Base-by-base conservation (phyloP, 2,888 invertebrate genomes). In the Hyposoter dolosus region DNA sequence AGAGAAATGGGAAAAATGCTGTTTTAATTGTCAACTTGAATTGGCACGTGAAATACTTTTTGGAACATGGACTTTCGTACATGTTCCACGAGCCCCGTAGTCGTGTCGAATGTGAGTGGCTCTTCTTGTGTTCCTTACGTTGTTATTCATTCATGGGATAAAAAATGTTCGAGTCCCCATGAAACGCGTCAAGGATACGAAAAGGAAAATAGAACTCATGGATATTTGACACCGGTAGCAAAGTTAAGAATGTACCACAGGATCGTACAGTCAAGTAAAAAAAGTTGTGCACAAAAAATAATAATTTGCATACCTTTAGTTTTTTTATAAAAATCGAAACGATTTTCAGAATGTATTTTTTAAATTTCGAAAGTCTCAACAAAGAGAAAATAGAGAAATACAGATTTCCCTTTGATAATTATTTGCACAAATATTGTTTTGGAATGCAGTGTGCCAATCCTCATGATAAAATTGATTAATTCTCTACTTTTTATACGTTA, bases 151-250 rank as follows among this genome's bases (percentile, higher is more conserved):
- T 81, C 74, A 86, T 76, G 35, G 56, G 69, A 66, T 80, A 84
- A 81, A 66, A 85, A 87, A 87, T 80, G 87, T 87, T 77, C 82
- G 28, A 47, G 68, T 10, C 50, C 32, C 40, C 75, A 56, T 50
- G 19, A 66, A 72, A 82, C 63, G 78, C 71, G 68, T 68, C 50
- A 53, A 23, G 56, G 50, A 40, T 23, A 23, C 23, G 15, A 10
- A 40, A 43, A 65, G 47, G 23, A 50, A 50, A 71, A 63, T 7
- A 47, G 71, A 47, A 40, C 79, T 84, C 84, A 65, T 83, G 79
- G 84, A 87, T 85, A 87, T 87, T 87, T 87, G 79, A 87, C 72
- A 63, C 65, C 50, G 82, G 19, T 69, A 35, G 81, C 74, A 85
- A 77, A 77, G 72, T 82, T 53, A 65, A 84, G 50, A 71, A 53